These are phyloP conservation scores for Eulacestoma nigropectus DNA, from an alignment of 2,113 vertebrate genomes.

Conservation along the genomic window DNA sequence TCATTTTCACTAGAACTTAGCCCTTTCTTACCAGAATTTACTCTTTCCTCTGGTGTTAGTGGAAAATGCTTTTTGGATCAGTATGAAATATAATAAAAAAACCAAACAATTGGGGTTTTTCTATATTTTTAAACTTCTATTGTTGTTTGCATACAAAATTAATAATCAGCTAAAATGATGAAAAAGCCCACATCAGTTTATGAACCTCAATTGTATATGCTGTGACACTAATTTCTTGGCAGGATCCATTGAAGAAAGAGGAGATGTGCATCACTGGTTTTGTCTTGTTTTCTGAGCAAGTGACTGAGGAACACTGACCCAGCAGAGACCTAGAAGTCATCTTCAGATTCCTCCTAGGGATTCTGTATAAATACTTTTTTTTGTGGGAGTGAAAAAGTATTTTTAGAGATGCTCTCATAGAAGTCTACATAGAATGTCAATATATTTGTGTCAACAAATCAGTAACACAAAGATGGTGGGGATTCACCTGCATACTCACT, in stretches of 20 bases:
- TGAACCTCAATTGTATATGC: neutral
- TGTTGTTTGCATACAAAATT: neutral
- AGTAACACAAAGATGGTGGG: neutral
- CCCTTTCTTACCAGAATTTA: neutral
- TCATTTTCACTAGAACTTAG: neutral
- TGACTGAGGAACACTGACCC: neutral
- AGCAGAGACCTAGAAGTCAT: neutral
- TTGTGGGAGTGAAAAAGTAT: neutral
- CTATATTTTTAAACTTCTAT: neutral
- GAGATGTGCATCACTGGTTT: neutral
- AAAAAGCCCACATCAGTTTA: neutral
- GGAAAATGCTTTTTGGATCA: neutral
- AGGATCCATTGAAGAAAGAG: neutral
- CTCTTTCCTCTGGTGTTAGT: neutral
- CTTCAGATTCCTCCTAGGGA: neutral
- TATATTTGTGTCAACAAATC: neutral
- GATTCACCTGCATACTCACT: neutral
- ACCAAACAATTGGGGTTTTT: fast-evolving
- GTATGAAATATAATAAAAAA: neutral
- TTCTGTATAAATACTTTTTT: neutral
- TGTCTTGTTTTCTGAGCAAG: neutral
- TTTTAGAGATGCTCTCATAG: neutral
- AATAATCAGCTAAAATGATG: neutral
- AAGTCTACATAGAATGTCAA: neutral
- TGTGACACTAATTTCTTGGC: neutral